Conservation (phyloP, 2,113 vertebrate species). For the Xenopus laevis region DNA sequence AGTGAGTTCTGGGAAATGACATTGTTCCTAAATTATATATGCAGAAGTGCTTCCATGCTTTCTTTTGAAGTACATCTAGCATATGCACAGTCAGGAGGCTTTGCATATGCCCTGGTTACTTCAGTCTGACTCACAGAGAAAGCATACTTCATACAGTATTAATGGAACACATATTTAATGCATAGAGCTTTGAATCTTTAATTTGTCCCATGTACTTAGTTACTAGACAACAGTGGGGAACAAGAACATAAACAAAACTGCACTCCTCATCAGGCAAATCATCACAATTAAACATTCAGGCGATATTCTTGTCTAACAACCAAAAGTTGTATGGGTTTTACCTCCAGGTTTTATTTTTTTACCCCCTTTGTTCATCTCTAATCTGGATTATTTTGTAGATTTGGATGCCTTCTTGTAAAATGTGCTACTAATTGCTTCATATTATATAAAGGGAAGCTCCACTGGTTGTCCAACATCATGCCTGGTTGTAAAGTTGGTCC, state of each 20-base stretch:
- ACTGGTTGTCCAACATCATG: too few species aligned
- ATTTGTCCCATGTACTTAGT: slow-evolving; percentile 18
- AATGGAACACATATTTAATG: slow-evolving; percentile 39
- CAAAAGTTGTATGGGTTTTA: too few species aligned
- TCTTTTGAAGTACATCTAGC: not conserved
- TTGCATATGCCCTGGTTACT: slow-evolving; percentile 13
- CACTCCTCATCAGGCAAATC: not conserved
- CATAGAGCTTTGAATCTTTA: slow-evolving; percentile 25
- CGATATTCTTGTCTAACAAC: too few species aligned
- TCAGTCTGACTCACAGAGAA: slow-evolving; percentile 27
- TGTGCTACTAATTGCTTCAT: too few species aligned
- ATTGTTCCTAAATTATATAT: slow-evolving; percentile 6
- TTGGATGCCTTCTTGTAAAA: too few species aligned
- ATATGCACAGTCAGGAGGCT: not conserved
- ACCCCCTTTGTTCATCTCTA: too few species aligned
- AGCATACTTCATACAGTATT: slow-evolving; percentile 25
- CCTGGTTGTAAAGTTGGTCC: too few species aligned
- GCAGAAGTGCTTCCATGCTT: not conserved
- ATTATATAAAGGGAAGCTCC: too few species aligned
- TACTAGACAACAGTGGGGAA: slow-evolving; percentile 16
- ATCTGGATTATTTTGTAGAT: too few species aligned
- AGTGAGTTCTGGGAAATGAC: not conserved
- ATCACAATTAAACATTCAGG: not conserved
- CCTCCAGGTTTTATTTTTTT: too few species aligned
- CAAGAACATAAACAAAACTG: slow-evolving; percentile 20